Base-by-base conservation (phyloP, 2,888 invertebrate genomes). In the Ctenicera cuprea region DNA sequence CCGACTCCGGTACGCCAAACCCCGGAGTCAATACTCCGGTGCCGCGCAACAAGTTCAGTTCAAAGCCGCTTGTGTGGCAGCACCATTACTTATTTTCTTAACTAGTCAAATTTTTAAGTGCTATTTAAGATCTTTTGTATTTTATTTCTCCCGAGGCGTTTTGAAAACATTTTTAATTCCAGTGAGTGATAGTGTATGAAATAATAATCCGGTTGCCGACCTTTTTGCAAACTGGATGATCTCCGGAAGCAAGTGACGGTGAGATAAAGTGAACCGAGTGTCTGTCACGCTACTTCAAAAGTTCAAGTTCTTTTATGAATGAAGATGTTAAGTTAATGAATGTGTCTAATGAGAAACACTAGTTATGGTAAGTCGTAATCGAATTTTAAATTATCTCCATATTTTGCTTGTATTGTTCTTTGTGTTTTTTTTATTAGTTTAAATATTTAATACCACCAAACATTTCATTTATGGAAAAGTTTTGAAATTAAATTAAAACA, bases 11-110 rank as follows among this genome's bases (percentile, higher is more conserved):
- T 76, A 80, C 75, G 82, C 80, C 80, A 77, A 79, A 75, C 74
- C 77, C 74, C 73, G 78, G 80, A 83, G 83, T 85, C 84, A 80
- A 84, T 83, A 85, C 80, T 79, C 79, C 77, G 76, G 74, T 45
- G 78, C 71, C 65, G 75, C 75, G 83, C 85, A 85, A 84, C 84
- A 84, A 84, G 85, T 84, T 82, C 78, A 77, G 78, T 77, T 74
- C 73, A 71, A 71, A 70, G 73, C 73, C 59, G 74, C 71, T 66
- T 76, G 70, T 77, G 74, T 74, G 77, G 76, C 75, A 75, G 77
- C 76, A 76, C 75, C 68, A 61, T 70, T 70, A 52, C 50, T 33
- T 48, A 22, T n/a, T 45, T 65, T 59, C 22, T 50, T 64, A 9
- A 48, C 43, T 5, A 26, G 14, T 14, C 20, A 33, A 69, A 18